Base-by-base conservation (phyloP, 2,113 vertebrate species). In the Periophthalmus modestus region DNA sequence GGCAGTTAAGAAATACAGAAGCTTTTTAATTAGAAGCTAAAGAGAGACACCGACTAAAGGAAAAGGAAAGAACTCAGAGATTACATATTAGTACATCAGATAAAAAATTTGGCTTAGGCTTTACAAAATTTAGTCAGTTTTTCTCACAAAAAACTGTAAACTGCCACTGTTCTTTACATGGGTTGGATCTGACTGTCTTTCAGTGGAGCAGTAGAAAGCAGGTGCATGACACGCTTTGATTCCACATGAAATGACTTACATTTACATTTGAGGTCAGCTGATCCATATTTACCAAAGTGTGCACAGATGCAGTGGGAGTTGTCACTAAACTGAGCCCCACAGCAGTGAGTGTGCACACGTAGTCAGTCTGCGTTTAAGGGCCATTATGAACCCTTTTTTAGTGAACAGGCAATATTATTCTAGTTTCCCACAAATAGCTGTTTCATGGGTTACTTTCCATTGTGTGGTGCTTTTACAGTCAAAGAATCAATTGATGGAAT, bases 1-100 rank as follows among this genome's bases (percentile, higher is more conserved):
- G 28, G 58, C 72, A 72, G 81, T 79, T 68, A 82, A 85, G 82
- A 81, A 74, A 73, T 77, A 58, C 59, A 80, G 79, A 83, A 5
- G 47, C 6, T 50, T 75, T 62, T 81, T 87, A 83, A 89, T 85
- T 87, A 84, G 50, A 54, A 58, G 54, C 21, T 28, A 47, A 16
- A 66, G 69, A 72, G 62, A 48, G 65, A 46, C 63, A 34, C 57
- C 58, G 73, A 21, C 2, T 1, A 23, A 54, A 23, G 13, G 18
- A 46, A 12, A 52, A 66, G n/a, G 14, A 48, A n/a, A 21, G 48
- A 1, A 59, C 4, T 12, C 18, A 16, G 47, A 55, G 12, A 39
- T 59, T 9, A 79, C 16, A 59, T 21, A 73, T 13, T 46, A 54
- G 57, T 23, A 48, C 58, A 10, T 66, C 39, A 80, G 39, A 54